Evolutionary conservation across 2,113 vertebrate species (phyloP).

Genomic region (Pycnonotus jocosus): DNA sequence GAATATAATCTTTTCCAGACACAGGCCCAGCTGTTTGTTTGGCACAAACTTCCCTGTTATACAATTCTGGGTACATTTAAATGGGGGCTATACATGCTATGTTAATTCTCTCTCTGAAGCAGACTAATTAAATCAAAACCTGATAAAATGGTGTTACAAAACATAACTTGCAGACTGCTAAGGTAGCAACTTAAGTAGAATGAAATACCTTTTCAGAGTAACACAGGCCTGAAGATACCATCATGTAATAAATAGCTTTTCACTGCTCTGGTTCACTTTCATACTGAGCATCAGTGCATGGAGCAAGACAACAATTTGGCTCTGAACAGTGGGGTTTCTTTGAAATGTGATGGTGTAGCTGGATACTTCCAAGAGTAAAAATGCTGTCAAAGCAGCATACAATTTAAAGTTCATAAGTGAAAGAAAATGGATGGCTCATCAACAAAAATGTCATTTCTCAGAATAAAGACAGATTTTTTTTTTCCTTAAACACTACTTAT

Average conservation of each 20-base stretch:
- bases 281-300: not conserved
- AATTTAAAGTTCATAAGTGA: not conserved
- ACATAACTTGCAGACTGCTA: not conserved
- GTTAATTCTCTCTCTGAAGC: not conserved
- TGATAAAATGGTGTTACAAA: not conserved
- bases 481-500: not conserved
- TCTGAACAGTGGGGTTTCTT: not conserved
- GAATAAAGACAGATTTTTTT: not conserved
- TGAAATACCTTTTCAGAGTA: not conserved
- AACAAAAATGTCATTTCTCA: not conserved
- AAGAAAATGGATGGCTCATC: not conserved
- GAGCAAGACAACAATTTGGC: not conserved
- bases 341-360: not conserved
- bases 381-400: not conserved
- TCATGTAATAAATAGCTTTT: not conserved
- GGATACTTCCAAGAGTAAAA: not conserved
- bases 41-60: not conserved
- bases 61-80: not conserved
- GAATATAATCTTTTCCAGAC: not conserved
- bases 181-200: not conserved
- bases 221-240: not conserved
- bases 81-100: not conserved
- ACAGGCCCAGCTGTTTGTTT: not conserved
- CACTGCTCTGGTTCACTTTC: not conserved
- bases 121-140: constrained; percentile 8